These are phyloP conservation scores for Acyrthosiphon pisum DNA, from an alignment of 1,140 invertebrate genomes.

Conservation along the genomic window DNA sequence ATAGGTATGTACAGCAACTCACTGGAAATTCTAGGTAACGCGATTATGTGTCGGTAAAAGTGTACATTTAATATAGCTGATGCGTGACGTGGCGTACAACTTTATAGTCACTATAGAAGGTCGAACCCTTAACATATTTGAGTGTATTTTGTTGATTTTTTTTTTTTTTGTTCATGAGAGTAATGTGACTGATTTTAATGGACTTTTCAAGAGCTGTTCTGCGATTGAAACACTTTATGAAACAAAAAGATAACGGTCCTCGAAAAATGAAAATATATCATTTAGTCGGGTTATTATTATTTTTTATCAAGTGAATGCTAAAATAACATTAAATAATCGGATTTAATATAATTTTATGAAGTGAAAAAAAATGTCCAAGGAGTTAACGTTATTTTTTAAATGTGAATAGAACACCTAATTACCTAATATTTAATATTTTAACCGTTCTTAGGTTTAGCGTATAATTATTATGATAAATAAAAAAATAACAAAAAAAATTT, in stretches of 20 bases:
- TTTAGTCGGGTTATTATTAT: background rate
- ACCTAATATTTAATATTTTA: background rate
- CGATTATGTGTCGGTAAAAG: background rate
- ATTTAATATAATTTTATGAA: background rate
- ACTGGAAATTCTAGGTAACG: background rate
- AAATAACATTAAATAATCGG: background rate
- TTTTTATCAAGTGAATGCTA: background rate
- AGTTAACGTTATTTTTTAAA: background rate
- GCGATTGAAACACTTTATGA: background rate
- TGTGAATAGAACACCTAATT: background rate
- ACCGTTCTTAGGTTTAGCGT: background rate
- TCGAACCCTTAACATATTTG: slow-evolving; percentile 20
- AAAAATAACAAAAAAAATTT: background rate
- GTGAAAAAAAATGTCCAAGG: background rate
- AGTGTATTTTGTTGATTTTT: background rate
- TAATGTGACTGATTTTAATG: slow-evolving; percentile 42
- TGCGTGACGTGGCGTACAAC: background rate
- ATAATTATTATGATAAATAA: background rate
- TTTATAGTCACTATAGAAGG: slow-evolving; percentile 3
- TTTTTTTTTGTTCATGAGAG: background rate
- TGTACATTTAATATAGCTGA: background rate
- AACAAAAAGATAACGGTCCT: background rate
- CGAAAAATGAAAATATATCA: background rate
- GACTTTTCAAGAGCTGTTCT: background rate
- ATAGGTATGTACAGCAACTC: background rate